Evolutionary conservation across 2,888 invertebrate genomes (phyloP).

Genomic region (Drosophila leonis): DNA sequence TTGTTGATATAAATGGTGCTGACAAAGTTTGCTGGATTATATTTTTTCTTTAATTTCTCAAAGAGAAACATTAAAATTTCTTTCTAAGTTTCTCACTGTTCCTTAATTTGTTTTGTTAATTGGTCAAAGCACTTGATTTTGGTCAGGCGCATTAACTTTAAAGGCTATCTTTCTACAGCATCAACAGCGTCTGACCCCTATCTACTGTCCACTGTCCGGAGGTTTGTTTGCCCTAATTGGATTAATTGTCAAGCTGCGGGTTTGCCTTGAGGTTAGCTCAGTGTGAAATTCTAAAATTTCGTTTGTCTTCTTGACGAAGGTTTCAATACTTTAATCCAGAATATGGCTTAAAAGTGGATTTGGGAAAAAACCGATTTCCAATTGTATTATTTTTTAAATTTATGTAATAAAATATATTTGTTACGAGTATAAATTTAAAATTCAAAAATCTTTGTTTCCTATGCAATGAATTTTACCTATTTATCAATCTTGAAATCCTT

Average conservation of each 20-base stretch:
- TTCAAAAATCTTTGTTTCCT: too few relatives aligned
- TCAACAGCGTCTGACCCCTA: slow-evolving; percentile 7
- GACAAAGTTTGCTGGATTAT: slow-evolving; percentile 36
- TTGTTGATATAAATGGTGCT: slow-evolving; percentile 51
- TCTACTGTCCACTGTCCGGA: background rate
- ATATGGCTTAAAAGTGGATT: background rate
- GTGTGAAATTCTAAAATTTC: slow-evolving; percentile 26
- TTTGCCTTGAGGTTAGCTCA: slow-evolving; percentile 52
- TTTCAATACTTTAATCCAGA: background rate
- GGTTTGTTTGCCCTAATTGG: slow-evolving; percentile 61
- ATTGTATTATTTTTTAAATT: background rate
- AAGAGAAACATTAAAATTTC: slow-evolving; percentile 10
- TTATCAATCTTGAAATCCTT: too few relatives aligned
- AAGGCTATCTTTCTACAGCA: background rate
- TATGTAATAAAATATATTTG: background rate
- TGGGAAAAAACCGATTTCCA: background rate
- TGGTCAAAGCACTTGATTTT: slow-evolving; percentile 43
- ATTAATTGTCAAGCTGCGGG: slow-evolving; percentile 61
- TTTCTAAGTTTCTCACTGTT: background rate
- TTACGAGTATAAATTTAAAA: too few relatives aligned
- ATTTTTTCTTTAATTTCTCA: slow-evolving; percentile 9
- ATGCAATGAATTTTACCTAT: too few relatives aligned
- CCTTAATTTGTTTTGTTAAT: slow-evolving; percentile 29
- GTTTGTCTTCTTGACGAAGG: slow-evolving; percentile 3
- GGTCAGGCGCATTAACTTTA: slow-evolving; percentile 17